A percentile compares a stretch with the other conserved stretches of the same genome.
Evolutionary conservation across 2,888 invertebrate genomes (phyloP).

Genomic region (Allophyes oxyacanthae): DNA sequence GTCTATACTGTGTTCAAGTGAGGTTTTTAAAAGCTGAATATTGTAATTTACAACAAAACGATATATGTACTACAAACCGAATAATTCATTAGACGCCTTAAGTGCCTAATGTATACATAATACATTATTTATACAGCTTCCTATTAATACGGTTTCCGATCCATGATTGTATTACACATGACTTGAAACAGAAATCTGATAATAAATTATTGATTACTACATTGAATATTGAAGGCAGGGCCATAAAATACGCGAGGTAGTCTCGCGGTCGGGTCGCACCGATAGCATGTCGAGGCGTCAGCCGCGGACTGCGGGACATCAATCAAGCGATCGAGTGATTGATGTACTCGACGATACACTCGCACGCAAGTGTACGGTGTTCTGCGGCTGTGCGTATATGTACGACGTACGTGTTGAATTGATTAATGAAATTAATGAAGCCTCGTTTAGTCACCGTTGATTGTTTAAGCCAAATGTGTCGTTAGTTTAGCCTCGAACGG

Average conservation of each 20-base stretch:
- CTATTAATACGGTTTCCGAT: slow-evolving; percentile 4
- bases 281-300: slow-evolving; percentile 44
- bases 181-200: slow-evolving; percentile 5
- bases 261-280: slow-evolving; percentile 22
- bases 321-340: slow-evolving; percentile 52
- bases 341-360: slow-evolving; percentile 48
- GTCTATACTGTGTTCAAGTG: too few relatives aligned
- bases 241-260: slow-evolving; percentile 28
- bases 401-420: slow-evolving; percentile 39
- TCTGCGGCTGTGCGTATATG: slow-evolving; percentile 5
- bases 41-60: too few relatives aligned
- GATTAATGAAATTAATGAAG: slow-evolving; percentile 53
- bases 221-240: slow-evolving; percentile 7
- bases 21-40: too few relatives aligned
- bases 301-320: slow-evolving; percentile 44
- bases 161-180: neutral
- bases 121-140: slow-evolving; percentile 5
- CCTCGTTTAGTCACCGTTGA: slow-evolving; percentile 42
- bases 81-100: neutral
- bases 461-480: slow-evolving; percentile 44
- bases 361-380: slow-evolving; percentile 29
- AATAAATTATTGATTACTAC: slow-evolving; percentile 18
- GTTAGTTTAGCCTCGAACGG: slow-evolving; percentile 34
- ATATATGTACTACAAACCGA: too few relatives aligned
- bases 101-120: too few relatives aligned